Conservation (phyloP, 2,888 invertebrate genomes). For the Brenthis hecate region DNA sequence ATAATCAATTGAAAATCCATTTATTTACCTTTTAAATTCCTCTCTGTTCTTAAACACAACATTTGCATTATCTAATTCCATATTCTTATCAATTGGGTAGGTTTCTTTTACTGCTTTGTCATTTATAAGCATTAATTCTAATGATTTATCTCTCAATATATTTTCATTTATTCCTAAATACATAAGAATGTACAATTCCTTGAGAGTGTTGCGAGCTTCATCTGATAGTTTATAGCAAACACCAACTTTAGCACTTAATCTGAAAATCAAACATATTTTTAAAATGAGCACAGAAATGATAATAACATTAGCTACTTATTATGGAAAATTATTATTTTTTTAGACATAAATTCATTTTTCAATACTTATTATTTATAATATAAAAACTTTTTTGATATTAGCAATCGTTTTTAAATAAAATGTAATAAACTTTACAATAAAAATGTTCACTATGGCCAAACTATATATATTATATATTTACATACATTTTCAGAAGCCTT, state of each 20-base stretch:
- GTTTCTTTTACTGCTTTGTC: constrained; percentile 62
- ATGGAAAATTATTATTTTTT: too few relatives aligned
- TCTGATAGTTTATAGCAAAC: constrained; percentile 65
- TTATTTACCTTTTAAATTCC: constrained; percentile 66
- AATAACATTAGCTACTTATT: too few relatives aligned
- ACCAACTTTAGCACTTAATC: constrained; percentile 60
- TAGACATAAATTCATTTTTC: too few relatives aligned
- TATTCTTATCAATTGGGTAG: constrained; percentile 61
- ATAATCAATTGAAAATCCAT: constrained; percentile 6
- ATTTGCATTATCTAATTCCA: constrained; percentile 63
- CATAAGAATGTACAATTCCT: constrained; percentile 67
- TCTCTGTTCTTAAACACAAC: constrained; percentile 61
- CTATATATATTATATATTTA: constrained; percentile 23
- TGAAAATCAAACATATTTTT: constrained; percentile 43
- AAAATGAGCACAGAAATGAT: too few relatives aligned
- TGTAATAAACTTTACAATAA: too few relatives aligned
- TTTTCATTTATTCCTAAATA: constrained; percentile 69
- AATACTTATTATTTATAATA: too few relatives aligned
- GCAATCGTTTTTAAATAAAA: too few relatives aligned
- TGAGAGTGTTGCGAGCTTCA: constrained; percentile 52
- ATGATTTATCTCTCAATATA: constrained; percentile 62
- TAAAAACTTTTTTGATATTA: too few relatives aligned
- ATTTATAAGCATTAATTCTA: constrained; percentile 64
- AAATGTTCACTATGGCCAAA: neutral
- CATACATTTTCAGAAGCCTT: constrained; percentile 62